phyloP scores from a whole-genome alignment of 1,140 invertebrate genomes.

The Formica selysi region DNA sequence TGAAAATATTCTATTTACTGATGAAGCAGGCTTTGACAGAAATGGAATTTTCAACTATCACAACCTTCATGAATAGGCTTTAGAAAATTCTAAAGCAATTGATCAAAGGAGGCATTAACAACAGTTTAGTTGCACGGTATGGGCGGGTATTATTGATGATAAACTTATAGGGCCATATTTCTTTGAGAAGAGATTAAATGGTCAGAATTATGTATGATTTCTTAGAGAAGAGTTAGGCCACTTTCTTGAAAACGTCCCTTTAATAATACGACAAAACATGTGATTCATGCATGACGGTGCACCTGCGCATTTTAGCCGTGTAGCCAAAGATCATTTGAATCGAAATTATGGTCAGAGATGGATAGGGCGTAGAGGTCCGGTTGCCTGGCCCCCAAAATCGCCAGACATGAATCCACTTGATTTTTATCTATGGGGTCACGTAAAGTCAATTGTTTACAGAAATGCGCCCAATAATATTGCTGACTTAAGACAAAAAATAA shows the following conservation, averaged over 20 bases:
- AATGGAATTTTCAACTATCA: constrained; percentile 29
- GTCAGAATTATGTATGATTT: constrained; percentile 21
- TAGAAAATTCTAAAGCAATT: constrained; percentile 24
- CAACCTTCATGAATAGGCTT: constrained; percentile 27
- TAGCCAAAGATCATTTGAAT: constrained; percentile 8
- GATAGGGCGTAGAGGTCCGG: too few relatives aligned
- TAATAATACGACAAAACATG: constrained; percentile 18
- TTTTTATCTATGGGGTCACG: not conserved
- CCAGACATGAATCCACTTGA: constrained; percentile 7
- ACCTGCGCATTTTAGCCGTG: constrained; percentile 18
- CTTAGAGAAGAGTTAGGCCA: constrained; percentile 1
- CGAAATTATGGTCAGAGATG: too few relatives aligned
- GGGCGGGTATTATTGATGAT: constrained; percentile 23
- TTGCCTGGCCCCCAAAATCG: constrained; percentile 4
- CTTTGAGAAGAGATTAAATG: constrained; percentile 29
- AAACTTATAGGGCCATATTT: constrained; percentile 5
- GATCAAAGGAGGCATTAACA: constrained; percentile 28
- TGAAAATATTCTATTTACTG: constrained; percentile 37
- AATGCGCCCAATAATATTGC: not conserved
- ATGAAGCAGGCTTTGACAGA: constrained; percentile 19
- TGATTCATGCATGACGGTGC: constrained; percentile 9
- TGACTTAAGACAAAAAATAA: too few relatives aligned
- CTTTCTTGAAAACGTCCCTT: constrained; percentile 25
- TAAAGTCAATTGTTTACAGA: constrained; percentile 8
- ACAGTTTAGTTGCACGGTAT: constrained; percentile 20